A percentile compares a stretch with the other conserved stretches of the same genome.
These are phyloP conservation scores for Hoplodrina ambigua DNA, from an alignment of 2,888 invertebrate genomes.

Conservation along the genomic window DNA sequence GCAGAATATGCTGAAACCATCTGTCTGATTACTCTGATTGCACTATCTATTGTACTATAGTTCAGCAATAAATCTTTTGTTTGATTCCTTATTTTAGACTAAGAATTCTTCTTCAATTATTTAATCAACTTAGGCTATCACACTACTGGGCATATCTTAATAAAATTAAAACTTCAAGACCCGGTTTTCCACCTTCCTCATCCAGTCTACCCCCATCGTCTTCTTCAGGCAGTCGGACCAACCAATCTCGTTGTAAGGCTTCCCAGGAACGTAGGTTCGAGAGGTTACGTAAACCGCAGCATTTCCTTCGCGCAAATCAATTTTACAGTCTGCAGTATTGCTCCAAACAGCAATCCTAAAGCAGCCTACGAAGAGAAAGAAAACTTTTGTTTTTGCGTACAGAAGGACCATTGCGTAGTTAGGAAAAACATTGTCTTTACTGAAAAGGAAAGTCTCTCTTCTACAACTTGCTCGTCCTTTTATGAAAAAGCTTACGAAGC, in stretches of 20 bases:
- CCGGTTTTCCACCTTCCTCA: no score
- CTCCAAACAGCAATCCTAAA: background rate
- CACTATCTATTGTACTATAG: no score
- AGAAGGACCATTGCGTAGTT: background rate
- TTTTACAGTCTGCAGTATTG: background rate
- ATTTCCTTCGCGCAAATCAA: background rate
- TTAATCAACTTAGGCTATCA: no score
- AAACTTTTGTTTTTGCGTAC: constrained; percentile 28
- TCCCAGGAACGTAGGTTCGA: background rate
- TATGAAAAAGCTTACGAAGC: background rate
- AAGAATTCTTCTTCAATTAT: background rate
- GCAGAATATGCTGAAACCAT: no score
- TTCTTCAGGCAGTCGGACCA: no score
- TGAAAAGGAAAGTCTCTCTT: constrained; percentile 3
- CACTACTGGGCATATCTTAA: no score
- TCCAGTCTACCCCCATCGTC: background rate
- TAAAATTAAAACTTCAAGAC: no score
- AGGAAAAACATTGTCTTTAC: constrained; percentile 9
- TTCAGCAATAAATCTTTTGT: no score
- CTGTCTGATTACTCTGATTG: no score
- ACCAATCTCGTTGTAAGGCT: background rate
- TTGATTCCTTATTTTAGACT: background rate
- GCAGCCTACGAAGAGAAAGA: background rate
- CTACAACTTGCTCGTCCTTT: constrained; percentile 1
- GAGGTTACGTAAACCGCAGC: background rate